These are phyloP conservation scores for Luffia ferchaultella DNA, from an alignment of 2,888 invertebrate genomes.

Conservation along the genomic window DNA sequence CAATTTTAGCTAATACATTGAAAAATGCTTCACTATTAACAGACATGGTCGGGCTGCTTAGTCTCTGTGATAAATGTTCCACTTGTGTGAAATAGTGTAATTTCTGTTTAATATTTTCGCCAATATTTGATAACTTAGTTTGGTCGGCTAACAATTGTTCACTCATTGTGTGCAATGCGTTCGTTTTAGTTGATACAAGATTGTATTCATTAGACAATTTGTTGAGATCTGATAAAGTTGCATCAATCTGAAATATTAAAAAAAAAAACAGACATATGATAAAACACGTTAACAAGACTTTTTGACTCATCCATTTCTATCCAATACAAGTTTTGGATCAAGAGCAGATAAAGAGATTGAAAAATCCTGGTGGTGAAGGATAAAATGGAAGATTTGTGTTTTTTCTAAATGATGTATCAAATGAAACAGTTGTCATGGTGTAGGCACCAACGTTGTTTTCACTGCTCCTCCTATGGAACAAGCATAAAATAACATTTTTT, in stretches of 20 bases:
- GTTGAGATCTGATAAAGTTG: slow-evolving; percentile 74
- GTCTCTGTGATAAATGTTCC: slow-evolving; percentile 79
- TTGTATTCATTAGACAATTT: slow-evolving; percentile 81
- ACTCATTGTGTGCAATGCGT: slow-evolving; percentile 89
- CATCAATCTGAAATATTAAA: slow-evolving; percentile 63
- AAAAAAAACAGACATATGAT: background rate
- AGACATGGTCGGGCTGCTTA: slow-evolving; percentile 81
- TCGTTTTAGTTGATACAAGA: slow-evolving; percentile 91
- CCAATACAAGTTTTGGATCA: too few species aligned
- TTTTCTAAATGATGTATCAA: too few species aligned
- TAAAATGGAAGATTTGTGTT: too few species aligned
- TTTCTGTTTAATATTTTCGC: slow-evolving; percentile 81
- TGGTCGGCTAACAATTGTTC: slow-evolving; percentile 92
- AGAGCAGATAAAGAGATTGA: too few species aligned
- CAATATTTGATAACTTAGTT: slow-evolving; percentile 80
- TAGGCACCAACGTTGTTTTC: too few species aligned
- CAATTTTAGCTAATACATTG: slow-evolving; percentile 81
- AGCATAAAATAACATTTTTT: too few species aligned
- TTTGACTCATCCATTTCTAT: too few species aligned
- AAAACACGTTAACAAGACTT: background rate
- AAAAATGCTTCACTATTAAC: slow-evolving; percentile 87
- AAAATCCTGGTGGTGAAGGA: too few species aligned
- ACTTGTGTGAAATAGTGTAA: slow-evolving; percentile 88
- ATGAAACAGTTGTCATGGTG: too few species aligned
- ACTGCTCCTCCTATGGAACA: too few species aligned